phyloP scores from a whole-genome alignment of 2,888 invertebrate genomes.

The Rosalia funebris region DNA sequence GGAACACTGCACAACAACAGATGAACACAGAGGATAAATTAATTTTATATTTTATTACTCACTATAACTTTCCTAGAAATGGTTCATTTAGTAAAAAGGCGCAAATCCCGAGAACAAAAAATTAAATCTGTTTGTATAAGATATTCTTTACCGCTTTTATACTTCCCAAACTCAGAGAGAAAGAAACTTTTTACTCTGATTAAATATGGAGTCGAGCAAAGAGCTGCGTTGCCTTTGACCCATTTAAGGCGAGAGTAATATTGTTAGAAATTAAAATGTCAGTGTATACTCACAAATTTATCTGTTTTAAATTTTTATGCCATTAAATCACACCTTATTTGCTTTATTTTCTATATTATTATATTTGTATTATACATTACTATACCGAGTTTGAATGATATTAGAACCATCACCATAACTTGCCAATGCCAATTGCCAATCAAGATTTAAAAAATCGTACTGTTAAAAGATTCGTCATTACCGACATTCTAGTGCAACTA shows the following conservation, averaged over 20 bases:
- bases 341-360: too few relatives aligned
- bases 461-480: too few relatives aligned
- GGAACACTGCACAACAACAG: background rate
- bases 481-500: too few relatives aligned
- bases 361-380: too few relatives aligned
- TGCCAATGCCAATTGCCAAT: too few relatives aligned
- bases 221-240: too few relatives aligned
- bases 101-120: background rate
- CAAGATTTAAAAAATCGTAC: too few relatives aligned
- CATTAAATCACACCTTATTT: too few relatives aligned
- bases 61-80: background rate
- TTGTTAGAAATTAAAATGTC: background rate
- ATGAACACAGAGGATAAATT: constrained; percentile 18
- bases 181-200: background rate
- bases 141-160: background rate
- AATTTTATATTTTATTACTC: constrained; percentile 14
- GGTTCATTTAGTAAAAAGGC: constrained; percentile 4
- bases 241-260: too few relatives aligned
- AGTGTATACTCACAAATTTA: background rate
- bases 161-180: background rate
- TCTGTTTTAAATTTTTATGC: too few relatives aligned
- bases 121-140: constrained; percentile 9
- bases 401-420: too few relatives aligned
- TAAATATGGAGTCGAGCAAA: background rate
- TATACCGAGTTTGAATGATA: too few relatives aligned